phyloP scores from a whole-genome alignment of 2,113 vertebrate species.

The Nicator chloris region DNA sequence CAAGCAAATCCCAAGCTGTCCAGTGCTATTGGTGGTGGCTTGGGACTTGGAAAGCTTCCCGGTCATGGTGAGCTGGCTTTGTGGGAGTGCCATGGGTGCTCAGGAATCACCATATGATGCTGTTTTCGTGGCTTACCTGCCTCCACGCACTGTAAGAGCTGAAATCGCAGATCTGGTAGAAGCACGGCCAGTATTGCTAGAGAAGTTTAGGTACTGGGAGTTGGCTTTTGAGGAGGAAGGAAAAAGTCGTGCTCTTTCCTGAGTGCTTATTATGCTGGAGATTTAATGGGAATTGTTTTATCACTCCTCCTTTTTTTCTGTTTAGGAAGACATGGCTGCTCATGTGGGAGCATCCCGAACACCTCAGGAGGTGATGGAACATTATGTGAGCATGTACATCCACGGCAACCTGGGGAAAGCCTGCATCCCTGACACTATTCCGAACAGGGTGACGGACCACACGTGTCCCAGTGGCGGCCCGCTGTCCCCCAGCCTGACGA shows the following conservation, averaged over 20 bases:
- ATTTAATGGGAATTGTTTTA: accelerated
- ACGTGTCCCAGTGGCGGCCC: conserved; percentile 92
- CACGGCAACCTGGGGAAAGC: conserved; percentile 97
- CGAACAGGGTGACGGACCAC: conserved; percentile 96
- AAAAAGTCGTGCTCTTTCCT: accelerated
- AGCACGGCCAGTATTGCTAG: accelerated
- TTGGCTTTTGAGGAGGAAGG: not conserved
- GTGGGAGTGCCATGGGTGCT: not conserved
- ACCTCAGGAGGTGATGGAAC: conserved; percentile 97
- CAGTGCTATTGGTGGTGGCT: accelerated
- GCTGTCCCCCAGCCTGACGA: conserved; percentile 91
- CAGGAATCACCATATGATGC: accelerated
- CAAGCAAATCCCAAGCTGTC: accelerated
- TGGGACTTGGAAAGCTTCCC: not conserved
- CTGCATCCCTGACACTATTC: conserved; percentile 95
- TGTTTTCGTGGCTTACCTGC: accelerated
- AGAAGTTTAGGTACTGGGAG: not conserved
- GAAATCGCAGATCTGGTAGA: not conserved
- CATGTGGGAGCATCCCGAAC: conserved; percentile 90
- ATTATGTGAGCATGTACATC: conserved; percentile 98
- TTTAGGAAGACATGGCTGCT: conserved; percentile 95
- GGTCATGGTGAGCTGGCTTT: too few relatives aligned
- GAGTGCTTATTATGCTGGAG: accelerated
- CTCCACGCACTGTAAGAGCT: not conserved
- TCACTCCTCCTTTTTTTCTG: not conserved